Base-by-base conservation (phyloP, 2,888 invertebrate genomes). In the Orchesella flavescens region DNA sequence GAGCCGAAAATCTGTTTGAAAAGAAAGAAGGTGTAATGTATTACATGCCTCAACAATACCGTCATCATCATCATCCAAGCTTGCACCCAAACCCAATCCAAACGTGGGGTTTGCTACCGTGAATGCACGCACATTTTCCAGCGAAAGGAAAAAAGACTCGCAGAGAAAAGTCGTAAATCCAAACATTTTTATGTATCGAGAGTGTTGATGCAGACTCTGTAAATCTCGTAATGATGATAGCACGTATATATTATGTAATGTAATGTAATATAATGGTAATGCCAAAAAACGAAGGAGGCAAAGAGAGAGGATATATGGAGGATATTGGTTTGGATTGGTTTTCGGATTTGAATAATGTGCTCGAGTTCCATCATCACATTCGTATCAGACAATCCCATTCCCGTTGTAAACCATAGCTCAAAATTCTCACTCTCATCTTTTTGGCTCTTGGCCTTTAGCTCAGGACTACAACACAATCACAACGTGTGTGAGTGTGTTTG, bases 261-360 rank as follows among this genome's bases (percentile, higher is more conserved):
- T n/a, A n/a, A n/a, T n/a, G n/a, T n/a, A n/a, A n/a, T n/a, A 15
- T 12, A 17, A 65, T 53, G 63, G 17, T 59, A 55, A 63, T 82
- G 82, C 68, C 68, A 24, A 68, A 61, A 23, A 63, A 72, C 57
- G 19, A 9, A 44, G 68, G 15, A n/a, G 49, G 34, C 24, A 65
- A 43, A 65, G 13, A 34, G 66, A 72, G 69, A 46, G 43, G 66
- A 78, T 61, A 57, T 24, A 63, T 46, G 57, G 61, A 82, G 71
- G 75, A 82, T 82, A 76, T 82, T 82, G 82, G 76, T 82, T 76
- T 24, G 71, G 76, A 76, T 82, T 82, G 82, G 76, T 82, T 82
- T 76, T 75, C 46, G 82, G 82, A 82, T 82, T 82, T 82, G 82
- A 82, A 82, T 82, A 82, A 82, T 82, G 82, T 75, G 53, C 76